Evolutionary conservation across 2,113 vertebrate genomes (phyloP).

Genomic region (Apteryx mantelli): DNA sequence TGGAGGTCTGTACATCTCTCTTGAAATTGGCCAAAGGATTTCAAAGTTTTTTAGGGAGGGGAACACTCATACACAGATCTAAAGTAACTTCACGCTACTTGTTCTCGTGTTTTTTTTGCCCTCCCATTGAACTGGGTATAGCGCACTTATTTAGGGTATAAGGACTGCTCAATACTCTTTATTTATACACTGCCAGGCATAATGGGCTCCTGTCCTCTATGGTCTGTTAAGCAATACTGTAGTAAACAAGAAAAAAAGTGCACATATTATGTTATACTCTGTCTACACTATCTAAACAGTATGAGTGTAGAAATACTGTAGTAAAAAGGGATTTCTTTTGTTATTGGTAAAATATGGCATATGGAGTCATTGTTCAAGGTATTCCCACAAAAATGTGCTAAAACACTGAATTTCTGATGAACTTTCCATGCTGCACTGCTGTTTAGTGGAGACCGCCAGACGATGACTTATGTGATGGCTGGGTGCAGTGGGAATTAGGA

Average conservation of each 20-base stretch:
- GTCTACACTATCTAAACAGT: neutral
- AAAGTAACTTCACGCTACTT: neutral
- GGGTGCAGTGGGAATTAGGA: neutral
- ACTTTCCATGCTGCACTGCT: no score
- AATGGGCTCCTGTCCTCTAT: neutral
- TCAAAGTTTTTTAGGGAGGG: neutral
- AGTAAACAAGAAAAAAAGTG: neutral
- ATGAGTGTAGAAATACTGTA: neutral
- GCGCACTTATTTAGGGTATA: neutral
- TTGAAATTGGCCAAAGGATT: neutral
- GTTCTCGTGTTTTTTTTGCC: neutral
- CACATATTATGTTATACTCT: neutral
- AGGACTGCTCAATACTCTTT: neutral
- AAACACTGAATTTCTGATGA: neutral
- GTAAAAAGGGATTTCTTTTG: neutral
- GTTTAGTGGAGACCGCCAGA: neutral
- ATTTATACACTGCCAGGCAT: neutral
- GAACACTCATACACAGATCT: neutral
- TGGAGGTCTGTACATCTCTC: neutral
- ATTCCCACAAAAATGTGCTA: neutral
- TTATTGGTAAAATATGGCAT: neutral
- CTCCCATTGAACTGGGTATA: neutral
- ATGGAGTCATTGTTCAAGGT: neutral
- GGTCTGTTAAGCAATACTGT: neutral
- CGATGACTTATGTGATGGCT: neutral